A percentile compares a stretch with the other conserved stretches of the same genome.
phyloP scores from a whole-genome alignment of 2,797 vertebrate genomes.

The Notolepis coatsorum region DNA sequence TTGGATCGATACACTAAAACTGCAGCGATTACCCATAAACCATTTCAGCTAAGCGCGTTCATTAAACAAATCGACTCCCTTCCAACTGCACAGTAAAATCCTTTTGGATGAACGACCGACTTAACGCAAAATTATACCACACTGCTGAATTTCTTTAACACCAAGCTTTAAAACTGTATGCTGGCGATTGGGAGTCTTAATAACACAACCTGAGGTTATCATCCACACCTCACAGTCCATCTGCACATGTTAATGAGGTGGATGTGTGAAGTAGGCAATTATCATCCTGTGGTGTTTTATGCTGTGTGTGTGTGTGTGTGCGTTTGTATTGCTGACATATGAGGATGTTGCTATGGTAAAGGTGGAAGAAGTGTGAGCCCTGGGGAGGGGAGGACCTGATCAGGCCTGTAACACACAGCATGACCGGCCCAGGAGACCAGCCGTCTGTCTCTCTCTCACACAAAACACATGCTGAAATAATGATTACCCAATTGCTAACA shows the following conservation, averaged over 20 bases:
- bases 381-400: conserved; percentile 41
- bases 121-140: neutral
- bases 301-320: neutral
- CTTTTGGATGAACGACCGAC: neutral
- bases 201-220: neutral
- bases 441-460: neutral
- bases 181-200: too few species aligned
- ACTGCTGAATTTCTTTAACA: neutral
- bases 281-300: neutral
- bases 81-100: neutral
- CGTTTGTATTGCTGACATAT: neutral
- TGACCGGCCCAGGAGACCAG: neutral
- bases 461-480: neutral
- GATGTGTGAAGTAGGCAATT: conserved; percentile 15
- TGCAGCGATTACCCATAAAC: too few species aligned
- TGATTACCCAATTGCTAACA: neutral
- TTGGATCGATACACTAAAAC: too few species aligned
- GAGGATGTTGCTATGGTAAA: conserved; percentile 59
- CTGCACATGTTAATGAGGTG: conserved; percentile 8
- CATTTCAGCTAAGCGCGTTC: neutral
- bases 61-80: too few species aligned
- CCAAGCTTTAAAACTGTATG: conserved; percentile 8
- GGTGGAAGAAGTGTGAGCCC: conserved; percentile 30
- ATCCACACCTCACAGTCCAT: conserved; percentile 15
- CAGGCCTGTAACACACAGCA: conserved; percentile 37